These are phyloP conservation scores for Hydropsyche tenuis DNA, from an alignment of 1,140 invertebrate genomes.

Conservation along the genomic window DNA sequence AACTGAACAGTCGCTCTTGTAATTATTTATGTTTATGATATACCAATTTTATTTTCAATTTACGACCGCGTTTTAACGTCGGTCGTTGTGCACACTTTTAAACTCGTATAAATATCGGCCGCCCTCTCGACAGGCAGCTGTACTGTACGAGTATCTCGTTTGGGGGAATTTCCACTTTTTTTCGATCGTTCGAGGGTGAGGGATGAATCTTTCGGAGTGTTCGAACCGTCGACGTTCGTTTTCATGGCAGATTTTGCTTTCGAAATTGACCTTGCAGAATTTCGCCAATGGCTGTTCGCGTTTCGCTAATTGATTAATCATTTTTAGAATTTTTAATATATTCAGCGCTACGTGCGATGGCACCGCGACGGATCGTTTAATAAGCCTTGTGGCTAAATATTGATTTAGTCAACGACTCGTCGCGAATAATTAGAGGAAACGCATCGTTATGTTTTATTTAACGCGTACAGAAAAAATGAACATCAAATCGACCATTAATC, in stretches of 20 bases:
- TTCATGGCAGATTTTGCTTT: no score
- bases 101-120: not conserved
- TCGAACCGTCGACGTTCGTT: no score
- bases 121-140: not conserved
- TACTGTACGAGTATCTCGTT: not conserved
- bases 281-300: slow-evolving; percentile 14
- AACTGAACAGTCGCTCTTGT: not conserved
- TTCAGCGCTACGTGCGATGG: not conserved
- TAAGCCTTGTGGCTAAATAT: no score
- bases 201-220: not conserved
- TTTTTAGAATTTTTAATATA: not conserved
- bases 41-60: no score
- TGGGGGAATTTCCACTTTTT: slow-evolving; percentile 13
- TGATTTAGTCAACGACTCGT: no score
- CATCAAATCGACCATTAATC: no score
- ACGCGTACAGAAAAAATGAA: no score
- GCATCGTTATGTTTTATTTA: no score
- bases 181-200: not conserved
- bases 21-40: slow-evolving; percentile 2
- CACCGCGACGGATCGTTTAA: no score
- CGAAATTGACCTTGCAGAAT: not conserved
- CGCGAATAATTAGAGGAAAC: no score
- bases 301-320: not conserved
- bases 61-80: not conserved
- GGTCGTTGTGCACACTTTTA: not conserved